These are phyloP conservation scores for Galago senegalensis DNA, from an alignment of 2,797 vertebrate species.

Conservation along the genomic window DNA sequence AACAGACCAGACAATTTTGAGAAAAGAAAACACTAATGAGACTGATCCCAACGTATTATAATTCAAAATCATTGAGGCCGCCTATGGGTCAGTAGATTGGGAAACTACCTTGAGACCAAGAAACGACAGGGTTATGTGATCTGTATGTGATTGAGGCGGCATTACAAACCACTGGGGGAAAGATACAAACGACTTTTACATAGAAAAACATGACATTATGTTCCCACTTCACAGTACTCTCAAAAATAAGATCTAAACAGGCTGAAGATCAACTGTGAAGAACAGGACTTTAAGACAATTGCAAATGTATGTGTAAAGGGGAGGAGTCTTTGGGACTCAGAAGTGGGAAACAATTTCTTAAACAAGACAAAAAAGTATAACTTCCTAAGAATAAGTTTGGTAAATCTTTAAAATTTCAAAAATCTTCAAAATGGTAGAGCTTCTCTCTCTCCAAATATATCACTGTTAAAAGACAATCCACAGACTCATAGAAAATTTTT, in stretches of 20 bases:
- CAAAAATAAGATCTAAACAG: background rate
- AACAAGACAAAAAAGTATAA: background rate
- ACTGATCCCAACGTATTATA: background rate
- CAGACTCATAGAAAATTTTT: background rate
- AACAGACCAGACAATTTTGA: background rate
- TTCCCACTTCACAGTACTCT: background rate
- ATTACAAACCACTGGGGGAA: background rate
- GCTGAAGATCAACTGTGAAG: background rate
- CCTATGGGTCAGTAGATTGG: background rate
- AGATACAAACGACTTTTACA: background rate
- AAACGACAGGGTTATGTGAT: background rate
- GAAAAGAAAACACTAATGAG: background rate
- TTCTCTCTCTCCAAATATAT: background rate
- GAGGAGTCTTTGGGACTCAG: background rate
- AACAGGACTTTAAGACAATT: background rate
- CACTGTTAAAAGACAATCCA: background rate
- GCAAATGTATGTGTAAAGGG: background rate
- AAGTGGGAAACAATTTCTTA: background rate
- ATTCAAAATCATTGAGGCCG: background rate
- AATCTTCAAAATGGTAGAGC: background rate
- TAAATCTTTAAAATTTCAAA: background rate
- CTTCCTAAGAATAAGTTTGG: background rate
- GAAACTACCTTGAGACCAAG: background rate
- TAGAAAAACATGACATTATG: background rate
- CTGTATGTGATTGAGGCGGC: background rate